Percentiles rank a stretch among this genome's conserved stretches.
phyloP scores from a whole-genome alignment of 2,797 vertebrate genomes.

The Spatula versicolor region DNA sequence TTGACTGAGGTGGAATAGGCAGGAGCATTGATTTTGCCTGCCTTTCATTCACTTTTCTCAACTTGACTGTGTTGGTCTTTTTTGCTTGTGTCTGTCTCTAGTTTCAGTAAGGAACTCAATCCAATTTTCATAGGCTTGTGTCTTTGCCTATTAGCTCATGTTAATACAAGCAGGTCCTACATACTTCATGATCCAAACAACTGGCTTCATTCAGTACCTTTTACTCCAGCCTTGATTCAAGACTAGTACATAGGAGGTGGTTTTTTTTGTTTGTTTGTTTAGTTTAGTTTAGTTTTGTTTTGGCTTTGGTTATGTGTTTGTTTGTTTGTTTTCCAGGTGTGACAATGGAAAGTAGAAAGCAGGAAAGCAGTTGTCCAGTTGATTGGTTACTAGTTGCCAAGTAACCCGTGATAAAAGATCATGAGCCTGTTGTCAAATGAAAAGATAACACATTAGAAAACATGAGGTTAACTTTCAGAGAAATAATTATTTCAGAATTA shows the following conservation, averaged over 20 bases:
- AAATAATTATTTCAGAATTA: neutral
- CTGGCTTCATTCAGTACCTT: neutral
- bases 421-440: neutral
- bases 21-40: neutral
- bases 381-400: neutral
- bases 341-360: neutral
- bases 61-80: rapidly evolving
- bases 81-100: neutral
- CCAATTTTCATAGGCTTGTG: neutral
- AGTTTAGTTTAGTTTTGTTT: too few species aligned
- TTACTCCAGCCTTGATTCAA: neutral
- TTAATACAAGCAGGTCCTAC: neutral
- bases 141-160: neutral
- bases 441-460: neutral
- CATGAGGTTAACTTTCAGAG: rapidly evolving
- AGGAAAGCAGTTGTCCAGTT: neutral
- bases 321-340: too few species aligned
- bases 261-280: neutral
- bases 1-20: neutral
- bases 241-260: neutral
- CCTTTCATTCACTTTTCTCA: neutral
- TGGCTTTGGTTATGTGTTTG: too few species aligned
- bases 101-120: too few species aligned
- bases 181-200: neutral
- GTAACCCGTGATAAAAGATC: neutral